Percentiles rank a stretch among this genome's conserved stretches.
Conservation (phyloP, 2,797 vertebrate species). For the Gymnoscopelus braueri region DNA sequence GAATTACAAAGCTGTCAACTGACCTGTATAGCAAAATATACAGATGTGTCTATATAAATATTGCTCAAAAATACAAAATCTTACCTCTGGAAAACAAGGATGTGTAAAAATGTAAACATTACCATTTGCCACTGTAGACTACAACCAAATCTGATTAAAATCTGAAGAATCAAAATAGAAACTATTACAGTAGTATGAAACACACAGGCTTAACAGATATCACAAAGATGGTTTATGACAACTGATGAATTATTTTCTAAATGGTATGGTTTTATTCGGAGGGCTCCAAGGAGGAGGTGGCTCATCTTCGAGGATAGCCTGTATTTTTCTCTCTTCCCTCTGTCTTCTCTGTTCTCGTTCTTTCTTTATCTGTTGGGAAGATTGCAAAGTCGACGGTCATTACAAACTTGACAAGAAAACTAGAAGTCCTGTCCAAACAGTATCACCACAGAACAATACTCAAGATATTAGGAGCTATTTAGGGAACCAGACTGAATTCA, state of each 20-base stretch:
- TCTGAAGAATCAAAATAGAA: background rate
- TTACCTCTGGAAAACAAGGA: too few species aligned
- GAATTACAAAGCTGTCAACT: too few species aligned
- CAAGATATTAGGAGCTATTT: background rate
- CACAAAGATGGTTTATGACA: background rate
- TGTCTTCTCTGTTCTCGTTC: constrained; percentile 81
- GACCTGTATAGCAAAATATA: background rate
- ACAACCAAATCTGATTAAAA: constrained; percentile 8
- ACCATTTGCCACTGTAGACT: background rate
- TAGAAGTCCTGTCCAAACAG: background rate
- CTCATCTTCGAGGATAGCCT: constrained; percentile 74
- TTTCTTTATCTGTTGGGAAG: constrained; percentile 84
- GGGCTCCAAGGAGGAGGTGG: constrained; percentile 89
- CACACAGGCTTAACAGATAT: background rate
- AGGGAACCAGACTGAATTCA: background rate
- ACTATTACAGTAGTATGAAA: constrained; percentile 7
- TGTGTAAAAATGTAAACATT: constrained; percentile 4
- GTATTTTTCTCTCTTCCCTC: constrained; percentile 80
- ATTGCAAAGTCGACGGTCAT: background rate
- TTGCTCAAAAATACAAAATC: too few species aligned
- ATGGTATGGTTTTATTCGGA: constrained; percentile 87
- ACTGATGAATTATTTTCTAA: constrained; percentile 72
- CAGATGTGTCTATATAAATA: background rate
- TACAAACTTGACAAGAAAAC: background rate
- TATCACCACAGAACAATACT: background rate